A percentile compares a stretch with the other conserved stretches of the same genome.
Evolutionary conservation across 2,888 invertebrate genomes (phyloP).

Genomic region (Drosophila pseudotalamancana): DNA sequence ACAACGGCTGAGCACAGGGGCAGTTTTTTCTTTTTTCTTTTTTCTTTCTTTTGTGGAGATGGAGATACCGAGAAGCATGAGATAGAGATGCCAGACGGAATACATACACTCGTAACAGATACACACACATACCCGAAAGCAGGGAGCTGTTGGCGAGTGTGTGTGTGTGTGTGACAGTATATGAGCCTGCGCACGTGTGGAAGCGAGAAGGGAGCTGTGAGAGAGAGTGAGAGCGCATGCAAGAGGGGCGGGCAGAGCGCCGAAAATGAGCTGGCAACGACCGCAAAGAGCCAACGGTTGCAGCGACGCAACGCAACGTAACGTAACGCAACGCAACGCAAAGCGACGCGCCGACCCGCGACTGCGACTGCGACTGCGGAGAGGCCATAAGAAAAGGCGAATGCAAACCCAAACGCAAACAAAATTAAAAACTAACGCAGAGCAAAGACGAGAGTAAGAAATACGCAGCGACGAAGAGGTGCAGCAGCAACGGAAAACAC

Average conservation of each 20-base stretch:
- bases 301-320: constrained; percentile 27
- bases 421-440: constrained; percentile 17
- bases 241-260: constrained; percentile 42
- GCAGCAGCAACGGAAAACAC: constrained; percentile 70
- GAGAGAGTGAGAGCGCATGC: constrained; percentile 21
- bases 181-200: constrained; percentile 33
- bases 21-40: constrained; percentile 43
- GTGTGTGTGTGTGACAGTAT: constrained; percentile 19
- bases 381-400: constrained; percentile 11
- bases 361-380: constrained; percentile 23
- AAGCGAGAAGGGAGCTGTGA: constrained; percentile 33
- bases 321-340: constrained; percentile 21
- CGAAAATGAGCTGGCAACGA: constrained; percentile 46
- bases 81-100: constrained; percentile 65
- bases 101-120: constrained; percentile 41
- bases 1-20: constrained; percentile 42
- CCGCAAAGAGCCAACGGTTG: constrained; percentile 51
- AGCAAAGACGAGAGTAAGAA: constrained; percentile 10
- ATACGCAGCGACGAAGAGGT: constrained; percentile 10
- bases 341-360: too few species aligned
- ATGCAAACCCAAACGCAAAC: too few species aligned
- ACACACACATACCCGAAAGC: constrained; percentile 17
- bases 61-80: constrained; percentile 48
- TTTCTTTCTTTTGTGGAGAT: too few species aligned
- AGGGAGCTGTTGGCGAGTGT: constrained; percentile 13